These are phyloP conservation scores for Ciconia nigra DNA, from an alignment of 2,797 vertebrate genomes.

Conservation along the genomic window DNA sequence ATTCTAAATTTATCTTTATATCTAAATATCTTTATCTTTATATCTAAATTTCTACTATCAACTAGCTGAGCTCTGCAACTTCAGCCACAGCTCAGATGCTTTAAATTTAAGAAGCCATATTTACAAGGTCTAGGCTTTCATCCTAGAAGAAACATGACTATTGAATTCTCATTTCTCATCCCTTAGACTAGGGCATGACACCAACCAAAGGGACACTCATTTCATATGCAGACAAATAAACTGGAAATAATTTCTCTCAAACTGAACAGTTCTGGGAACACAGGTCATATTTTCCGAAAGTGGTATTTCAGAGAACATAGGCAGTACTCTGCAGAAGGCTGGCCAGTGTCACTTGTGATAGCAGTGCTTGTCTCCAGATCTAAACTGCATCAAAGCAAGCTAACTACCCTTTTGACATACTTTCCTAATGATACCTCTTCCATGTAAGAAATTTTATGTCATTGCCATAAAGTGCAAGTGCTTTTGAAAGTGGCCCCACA, in stretches of 20 bases:
- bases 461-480: background rate
- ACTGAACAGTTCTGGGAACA: background rate
- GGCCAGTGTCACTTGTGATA: background rate
- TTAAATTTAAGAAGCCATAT: background rate
- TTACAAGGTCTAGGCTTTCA: background rate
- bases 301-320: background rate
- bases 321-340: background rate
- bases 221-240: background rate
- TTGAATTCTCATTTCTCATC: constrained; percentile 19
- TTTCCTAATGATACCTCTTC: background rate
- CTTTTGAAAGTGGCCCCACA: background rate
- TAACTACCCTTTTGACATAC: background rate
- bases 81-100: background rate
- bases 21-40: too few species aligned
- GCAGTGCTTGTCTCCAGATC: background rate
- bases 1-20: too few species aligned
- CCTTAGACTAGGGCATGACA: background rate
- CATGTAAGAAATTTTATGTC: background rate
- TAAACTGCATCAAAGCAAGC: background rate
- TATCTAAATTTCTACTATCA: background rate
- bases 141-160: background rate
- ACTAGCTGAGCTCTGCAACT: background rate
- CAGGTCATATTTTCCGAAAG: background rate
- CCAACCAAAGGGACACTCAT: background rate
- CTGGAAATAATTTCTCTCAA: background rate